Evolutionary conservation across 2,797 vertebrate genomes (phyloP).

Genomic region (Enteromius anoplus): DNA sequence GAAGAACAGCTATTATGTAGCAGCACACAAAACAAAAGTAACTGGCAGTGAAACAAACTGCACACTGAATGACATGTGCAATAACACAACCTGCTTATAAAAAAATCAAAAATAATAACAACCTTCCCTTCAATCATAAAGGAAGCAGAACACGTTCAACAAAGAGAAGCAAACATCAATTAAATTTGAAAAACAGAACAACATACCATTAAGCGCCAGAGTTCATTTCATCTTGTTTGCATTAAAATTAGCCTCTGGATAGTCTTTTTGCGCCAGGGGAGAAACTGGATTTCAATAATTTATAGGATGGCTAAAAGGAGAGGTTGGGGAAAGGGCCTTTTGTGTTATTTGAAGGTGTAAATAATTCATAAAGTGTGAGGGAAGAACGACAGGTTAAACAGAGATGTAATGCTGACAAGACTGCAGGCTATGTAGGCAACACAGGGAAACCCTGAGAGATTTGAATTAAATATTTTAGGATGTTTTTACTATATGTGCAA

Average conservation of each 20-base stretch:
- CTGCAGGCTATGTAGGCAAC: slow-evolving; percentile 2
- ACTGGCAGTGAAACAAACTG: slow-evolving; percentile 5
- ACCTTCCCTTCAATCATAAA: background rate
- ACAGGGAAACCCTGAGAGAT: background rate
- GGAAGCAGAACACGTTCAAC: background rate
- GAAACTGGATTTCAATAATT: slow-evolving; percentile 59
- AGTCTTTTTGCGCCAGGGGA: slow-evolving; percentile 47
- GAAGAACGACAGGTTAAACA: slow-evolving; percentile 51
- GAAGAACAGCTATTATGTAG: slow-evolving; percentile 22
- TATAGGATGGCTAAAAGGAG: slow-evolving; percentile 48
- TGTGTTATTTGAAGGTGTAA: slow-evolving; percentile 54
- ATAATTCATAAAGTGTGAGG: slow-evolving; percentile 62
- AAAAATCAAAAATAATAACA: background rate
- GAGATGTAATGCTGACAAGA: slow-evolving; percentile 39
- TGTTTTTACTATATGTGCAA: background rate
- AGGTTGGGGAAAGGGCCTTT: slow-evolving; percentile 40
- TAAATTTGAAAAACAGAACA: slow-evolving; percentile 50
- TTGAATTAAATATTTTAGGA: background rate
- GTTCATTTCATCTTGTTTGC: slow-evolving; percentile 62
- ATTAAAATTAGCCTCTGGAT: slow-evolving; percentile 54
- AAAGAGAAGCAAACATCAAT: slow-evolving; percentile 17
- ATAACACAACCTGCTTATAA: background rate
- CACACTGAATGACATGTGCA: background rate
- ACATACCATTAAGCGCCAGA: slow-evolving; percentile 51
- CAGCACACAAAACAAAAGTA: slow-evolving; percentile 2